Conservation (phyloP, 2,888 invertebrate genomes). For the Odontocerum albicorne region DNA sequence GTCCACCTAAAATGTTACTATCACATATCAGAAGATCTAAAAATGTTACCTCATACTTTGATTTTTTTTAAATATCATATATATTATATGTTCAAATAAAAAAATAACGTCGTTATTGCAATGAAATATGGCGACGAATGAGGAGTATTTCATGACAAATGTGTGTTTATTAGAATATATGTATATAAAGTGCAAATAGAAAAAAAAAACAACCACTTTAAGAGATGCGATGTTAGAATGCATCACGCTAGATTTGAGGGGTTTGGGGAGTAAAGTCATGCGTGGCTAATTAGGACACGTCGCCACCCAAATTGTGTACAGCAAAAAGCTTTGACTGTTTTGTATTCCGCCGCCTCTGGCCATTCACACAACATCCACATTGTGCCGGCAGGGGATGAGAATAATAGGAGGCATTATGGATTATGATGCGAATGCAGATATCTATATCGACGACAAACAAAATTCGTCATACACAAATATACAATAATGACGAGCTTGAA, state of each 20-base stretch:
- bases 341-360: constrained; percentile 23
- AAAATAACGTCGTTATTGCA: too few species aligned
- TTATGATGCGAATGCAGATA: constrained; percentile 27
- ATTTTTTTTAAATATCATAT: too few species aligned
- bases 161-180: too few species aligned
- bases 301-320: constrained; percentile 35
- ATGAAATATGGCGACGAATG: too few species aligned
- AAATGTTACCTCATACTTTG: too few species aligned
- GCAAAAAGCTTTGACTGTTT: constrained; percentile 11
- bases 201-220: not conserved
- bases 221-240: constrained; percentile 4
- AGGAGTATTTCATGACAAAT: too few species aligned
- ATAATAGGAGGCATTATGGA: constrained; percentile 26
- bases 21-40: too few species aligned
- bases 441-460: constrained; percentile 21
- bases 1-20: too few species aligned
- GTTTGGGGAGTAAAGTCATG: constrained; percentile 30
- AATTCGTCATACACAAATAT: constrained; percentile 18
- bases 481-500: too few species aligned
- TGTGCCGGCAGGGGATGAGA: constrained; percentile 9
- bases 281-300: constrained; percentile 37
- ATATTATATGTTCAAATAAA: too few species aligned
- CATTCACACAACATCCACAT: constrained; percentile 7
- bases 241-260: constrained; percentile 32
- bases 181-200: too few species aligned